Evolutionary conservation across 2,888 invertebrate species (phyloP), one percentile per base, ranked within the genome.

Genomic region (Allygus modestus): DNA sequence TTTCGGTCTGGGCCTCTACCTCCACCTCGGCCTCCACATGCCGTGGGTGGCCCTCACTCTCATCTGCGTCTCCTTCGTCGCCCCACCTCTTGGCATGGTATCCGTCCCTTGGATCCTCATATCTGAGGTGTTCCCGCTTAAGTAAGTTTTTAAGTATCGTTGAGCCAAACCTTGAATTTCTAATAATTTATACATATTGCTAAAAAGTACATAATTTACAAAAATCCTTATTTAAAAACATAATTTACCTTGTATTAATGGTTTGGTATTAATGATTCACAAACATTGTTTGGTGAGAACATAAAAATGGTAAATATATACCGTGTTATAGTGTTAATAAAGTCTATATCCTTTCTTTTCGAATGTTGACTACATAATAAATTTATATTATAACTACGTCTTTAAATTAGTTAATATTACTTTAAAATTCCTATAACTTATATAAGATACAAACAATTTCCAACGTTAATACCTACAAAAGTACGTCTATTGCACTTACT

Each of bases 91-190:
- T 9, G 89, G 89, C 4, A 85, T 89, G 5, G 89, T 91, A 1
- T 90, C 90, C 15, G 89, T 92, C 17, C 92, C 92, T 0, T 93
- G 92, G 92, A 91, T 92, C 83, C 86, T 93, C 33, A 89, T 93
- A 2, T 92, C 92, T 85, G 93, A 93, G 89, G 90, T 93, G 9
- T 93, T 92, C 86, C 92, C 92, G 0, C 92, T 92, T 86, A 92
- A 92, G 92, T 92, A 88, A 89, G 88, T 86, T 61, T 20, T 71
- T 37, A 9, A 37, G 37, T 37, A n/a, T n/a, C n/a, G n/a, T n/a
- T n/a, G n/a, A 20, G 15, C 28, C 7, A 54, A 54, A 54, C 7
- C n/a, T 54, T 54, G 5, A 11, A 12, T 9, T 12, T 54, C n/a
- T 9, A 54, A 43, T n/a, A 17, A 17, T 7, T 54, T 54, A 12